phyloP scores from a whole-genome alignment of 2,113 vertebrate genomes.

The Pomatostomus ruficeps region DNA sequence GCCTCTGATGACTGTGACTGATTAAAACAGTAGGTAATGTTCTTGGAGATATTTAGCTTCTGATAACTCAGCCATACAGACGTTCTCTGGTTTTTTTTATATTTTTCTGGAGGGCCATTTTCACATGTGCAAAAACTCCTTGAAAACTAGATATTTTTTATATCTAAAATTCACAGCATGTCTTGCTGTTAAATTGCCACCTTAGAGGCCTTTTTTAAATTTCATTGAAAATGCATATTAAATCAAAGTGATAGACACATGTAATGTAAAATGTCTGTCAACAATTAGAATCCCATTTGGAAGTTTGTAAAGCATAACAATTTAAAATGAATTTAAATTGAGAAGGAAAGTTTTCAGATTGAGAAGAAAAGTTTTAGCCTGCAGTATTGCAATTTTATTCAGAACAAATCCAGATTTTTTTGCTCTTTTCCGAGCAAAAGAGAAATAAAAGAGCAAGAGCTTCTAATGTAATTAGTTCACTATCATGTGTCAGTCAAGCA shows the following conservation, averaged over 20 bases:
- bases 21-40: conserved; percentile 9
- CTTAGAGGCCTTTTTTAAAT: conserved; percentile 64
- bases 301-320: conserved; percentile 68
- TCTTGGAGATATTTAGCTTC: conserved; percentile 2
- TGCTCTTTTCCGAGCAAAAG: neutral
- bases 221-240: conserved; percentile 70
- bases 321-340: conserved; percentile 56
- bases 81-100: neutral
- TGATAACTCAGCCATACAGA: neutral
- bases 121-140: neutral
- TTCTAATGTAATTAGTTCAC: neutral
- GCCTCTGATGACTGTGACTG: conserved; percentile 9
- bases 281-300: conserved; percentile 63
- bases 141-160: conserved; percentile 43
- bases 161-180: conserved; percentile 66
- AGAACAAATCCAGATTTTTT: neutral
- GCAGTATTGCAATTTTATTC: neutral
- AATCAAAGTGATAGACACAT: conserved; percentile 70
- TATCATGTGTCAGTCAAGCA: neutral
- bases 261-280: conserved; percentile 66
- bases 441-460: neutral
- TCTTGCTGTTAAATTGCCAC: conserved; percentile 66
- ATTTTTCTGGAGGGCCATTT: conserved; percentile 8
- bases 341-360: conserved; percentile 40
- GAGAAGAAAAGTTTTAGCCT: conserved; percentile 35